A percentile compares a stretch with the other conserved stretches of the same genome.
phyloP scores from a whole-genome alignment of 2,797 vertebrate species.

The Xenopus petersii region DNA sequence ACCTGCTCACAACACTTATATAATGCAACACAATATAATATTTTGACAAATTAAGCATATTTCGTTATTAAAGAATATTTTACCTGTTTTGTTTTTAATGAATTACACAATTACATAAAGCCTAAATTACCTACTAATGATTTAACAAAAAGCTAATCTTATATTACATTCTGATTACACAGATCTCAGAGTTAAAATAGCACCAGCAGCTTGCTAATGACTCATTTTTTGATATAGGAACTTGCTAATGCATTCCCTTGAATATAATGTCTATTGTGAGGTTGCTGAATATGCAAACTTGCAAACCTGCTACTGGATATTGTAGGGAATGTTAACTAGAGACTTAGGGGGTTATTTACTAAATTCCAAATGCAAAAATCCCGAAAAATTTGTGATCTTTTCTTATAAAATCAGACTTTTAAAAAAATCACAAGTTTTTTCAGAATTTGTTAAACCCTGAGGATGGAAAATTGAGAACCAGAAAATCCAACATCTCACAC shows the following conservation, averaged over 20 bases:
- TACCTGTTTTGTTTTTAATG: constrained; percentile 9
- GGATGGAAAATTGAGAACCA: too few relatives aligned
- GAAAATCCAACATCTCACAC: too few relatives aligned
- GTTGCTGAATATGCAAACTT: constrained; percentile 2
- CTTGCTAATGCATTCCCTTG: constrained; percentile 9
- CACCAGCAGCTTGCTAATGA: constrained; percentile 15
- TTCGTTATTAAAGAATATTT: background rate
- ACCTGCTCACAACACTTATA: background rate
- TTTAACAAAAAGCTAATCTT: constrained; percentile 14
- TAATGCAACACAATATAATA: background rate
- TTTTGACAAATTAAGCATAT: constrained; percentile 1
- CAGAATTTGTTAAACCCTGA: too few relatives aligned
- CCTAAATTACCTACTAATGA: background rate
- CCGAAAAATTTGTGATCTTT: too few relatives aligned
- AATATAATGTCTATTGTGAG: constrained; percentile 1
- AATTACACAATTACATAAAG: background rate
- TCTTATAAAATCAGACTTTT: too few relatives aligned
- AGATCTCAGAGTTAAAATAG: background rate
- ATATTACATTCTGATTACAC: constrained; percentile 1
- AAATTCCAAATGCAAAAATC: too few relatives aligned
- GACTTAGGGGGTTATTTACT: too few relatives aligned
- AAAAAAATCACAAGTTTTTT: too few relatives aligned
- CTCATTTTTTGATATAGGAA: constrained; percentile 15
- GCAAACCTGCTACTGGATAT: background rate
- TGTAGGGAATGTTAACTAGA: background rate